Evolutionary conservation across 2,888 invertebrate species (phyloP), one percentile per base, ranked within the genome.

Genomic region (Agrochola lota): DNA sequence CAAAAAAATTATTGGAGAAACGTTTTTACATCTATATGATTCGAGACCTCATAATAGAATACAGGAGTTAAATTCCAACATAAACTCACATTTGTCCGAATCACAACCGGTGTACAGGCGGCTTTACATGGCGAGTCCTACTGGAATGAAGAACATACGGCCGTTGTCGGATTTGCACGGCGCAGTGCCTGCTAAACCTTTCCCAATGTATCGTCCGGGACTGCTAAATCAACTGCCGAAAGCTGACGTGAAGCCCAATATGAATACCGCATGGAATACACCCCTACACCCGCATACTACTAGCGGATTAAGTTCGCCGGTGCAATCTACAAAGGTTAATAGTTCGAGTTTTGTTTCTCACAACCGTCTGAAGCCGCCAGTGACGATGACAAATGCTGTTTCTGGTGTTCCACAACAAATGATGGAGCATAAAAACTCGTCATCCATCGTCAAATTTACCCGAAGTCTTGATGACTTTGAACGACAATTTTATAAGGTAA

Each of bases 401-500:
- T 52, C 77, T 67, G 20, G n/a, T 30, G 69, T 67, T 59, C 67
- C 74, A 64, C 72, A 76, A 66, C 67, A 75, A 71, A 46, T 71
- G 1, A 11, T 71, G 40, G 35, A 66, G 26, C 68, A 80, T 62
- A 78, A 60, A 77, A 81, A 67, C 63, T 68, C 76, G n/a, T 59
- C 77, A 17, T 30, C 77, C 11, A 59, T 76, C 67, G 77, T 84
- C n/a, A 84, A 84, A 74, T 91, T 89, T 73, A 57, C 78, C 59
- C 57, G 80, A 66, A 80, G 81, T 26, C 79, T 91, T 35, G 89
- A 90, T 74, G 43, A 59, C 17, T 87, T 91, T 49, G 90, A 91
- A 78, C 82, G 88, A 55, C 81, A 85, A 75, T 90, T 91, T 84
- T 89, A 89, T 74, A 80, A 71, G 89, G 91, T 91, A 85, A 88